phyloP scores from a whole-genome alignment of 2,113 vertebrate species.

The Daphoenositta chrysoptera region DNA sequence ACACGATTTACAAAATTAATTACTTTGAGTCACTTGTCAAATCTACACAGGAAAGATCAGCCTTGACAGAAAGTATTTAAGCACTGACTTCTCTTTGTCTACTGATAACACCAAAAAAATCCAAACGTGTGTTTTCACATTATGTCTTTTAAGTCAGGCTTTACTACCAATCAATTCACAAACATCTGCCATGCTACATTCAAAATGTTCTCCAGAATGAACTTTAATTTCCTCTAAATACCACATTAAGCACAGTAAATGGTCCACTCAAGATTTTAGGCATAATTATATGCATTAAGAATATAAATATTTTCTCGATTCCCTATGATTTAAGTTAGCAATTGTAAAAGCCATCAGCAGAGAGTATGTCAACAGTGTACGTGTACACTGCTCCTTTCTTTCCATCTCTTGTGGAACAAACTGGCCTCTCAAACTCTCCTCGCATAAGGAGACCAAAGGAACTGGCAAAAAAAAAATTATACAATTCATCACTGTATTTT shows the following conservation, averaged over 20 bases:
- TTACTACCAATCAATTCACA: slow-evolving; percentile 33
- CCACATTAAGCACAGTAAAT: slow-evolving; percentile 57
- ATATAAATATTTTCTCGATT: slow-evolving; percentile 59
- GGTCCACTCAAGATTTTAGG: slow-evolving; percentile 55
- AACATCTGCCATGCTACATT: slow-evolving; percentile 48
- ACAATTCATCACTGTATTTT: neutral
- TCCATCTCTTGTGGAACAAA: neutral
- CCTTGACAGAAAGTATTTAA: neutral
- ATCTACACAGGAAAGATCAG: neutral
- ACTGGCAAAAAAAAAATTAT: neutral
- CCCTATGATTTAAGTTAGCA: slow-evolving; percentile 42
- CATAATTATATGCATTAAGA: slow-evolving; percentile 55
- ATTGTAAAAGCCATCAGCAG: slow-evolving; percentile 4
- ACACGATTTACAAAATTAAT: neutral
- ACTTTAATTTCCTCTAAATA: slow-evolving; percentile 64
- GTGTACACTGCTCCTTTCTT: neutral
- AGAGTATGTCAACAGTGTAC: neutral
- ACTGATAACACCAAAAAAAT: neutral
- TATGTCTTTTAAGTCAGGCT: slow-evolving; percentile 4
- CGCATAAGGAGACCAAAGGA: neutral
- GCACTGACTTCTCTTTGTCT: neutral
- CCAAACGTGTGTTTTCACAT: neutral
- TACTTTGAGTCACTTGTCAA: neutral
- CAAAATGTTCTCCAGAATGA: slow-evolving; percentile 51
- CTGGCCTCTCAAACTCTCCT: neutral